Percentiles rank a stretch among this genome's conserved stretches.
These are phyloP conservation scores for Cosmorhoe ocellata DNA, from an alignment of 2,888 invertebrate genomes.

Conservation along the genomic window DNA sequence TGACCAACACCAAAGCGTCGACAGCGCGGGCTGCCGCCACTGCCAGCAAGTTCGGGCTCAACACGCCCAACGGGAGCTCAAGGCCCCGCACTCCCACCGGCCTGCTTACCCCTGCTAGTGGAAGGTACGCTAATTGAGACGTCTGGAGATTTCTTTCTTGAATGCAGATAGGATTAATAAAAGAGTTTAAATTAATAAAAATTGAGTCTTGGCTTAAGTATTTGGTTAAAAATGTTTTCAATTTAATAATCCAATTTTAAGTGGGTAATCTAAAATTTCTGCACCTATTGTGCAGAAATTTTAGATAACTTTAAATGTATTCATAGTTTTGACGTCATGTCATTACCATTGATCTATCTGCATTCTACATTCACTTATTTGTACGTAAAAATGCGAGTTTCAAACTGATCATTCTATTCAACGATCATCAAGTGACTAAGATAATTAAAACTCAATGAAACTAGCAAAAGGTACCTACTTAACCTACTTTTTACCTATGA, in stretches of 20 bases:
- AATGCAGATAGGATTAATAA: slow-evolving; percentile 11
- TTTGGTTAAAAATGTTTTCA: no score
- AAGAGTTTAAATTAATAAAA: no score
- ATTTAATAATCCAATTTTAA: no score
- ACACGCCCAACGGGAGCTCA: slow-evolving; percentile 84
- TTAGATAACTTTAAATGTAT: no score
- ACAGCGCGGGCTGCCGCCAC: slow-evolving; percentile 82
- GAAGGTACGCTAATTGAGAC: slow-evolving; percentile 83
- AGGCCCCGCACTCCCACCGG: slow-evolving; percentile 90
- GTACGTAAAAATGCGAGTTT: slow-evolving; percentile 9
- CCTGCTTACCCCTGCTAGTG: slow-evolving; percentile 88
- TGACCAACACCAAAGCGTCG: slow-evolving; percentile 82
- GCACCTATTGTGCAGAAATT: no score
- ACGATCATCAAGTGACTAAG: no score
- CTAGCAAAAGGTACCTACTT: no score
- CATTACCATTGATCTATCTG: slow-evolving; percentile 4
- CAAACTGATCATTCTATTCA: no score
- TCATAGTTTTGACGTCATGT: neutral
- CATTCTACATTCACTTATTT: slow-evolving; percentile 8
- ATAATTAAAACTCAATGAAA: no score
- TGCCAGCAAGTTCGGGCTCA: slow-evolving; percentile 82
- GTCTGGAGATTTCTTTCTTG: neutral
- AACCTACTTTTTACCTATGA: no score
- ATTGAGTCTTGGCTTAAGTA: no score
- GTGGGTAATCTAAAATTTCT: no score